phyloP scores from a whole-genome alignment of 1,140 invertebrate genomes.

The Drosophila orosa region DNA sequence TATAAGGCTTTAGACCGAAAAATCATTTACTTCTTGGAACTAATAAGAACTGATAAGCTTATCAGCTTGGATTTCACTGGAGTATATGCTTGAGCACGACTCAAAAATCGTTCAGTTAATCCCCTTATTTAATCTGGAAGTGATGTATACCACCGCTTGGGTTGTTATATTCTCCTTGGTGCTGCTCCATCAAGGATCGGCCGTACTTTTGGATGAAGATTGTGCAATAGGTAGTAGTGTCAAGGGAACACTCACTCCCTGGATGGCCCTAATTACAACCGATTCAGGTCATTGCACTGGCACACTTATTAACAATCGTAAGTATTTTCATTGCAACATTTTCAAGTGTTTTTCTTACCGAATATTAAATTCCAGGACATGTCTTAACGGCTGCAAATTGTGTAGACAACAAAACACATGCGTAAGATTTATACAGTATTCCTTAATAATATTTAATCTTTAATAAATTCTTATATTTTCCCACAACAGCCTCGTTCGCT shows the following conservation, averaged over 20 bases:
- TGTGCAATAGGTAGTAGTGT: background rate
- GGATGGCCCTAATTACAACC: background rate
- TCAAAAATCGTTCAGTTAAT: background rate
- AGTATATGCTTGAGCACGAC: background rate
- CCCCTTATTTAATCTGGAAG: background rate
- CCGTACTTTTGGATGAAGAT: background rate
- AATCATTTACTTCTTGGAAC: too few species aligned
- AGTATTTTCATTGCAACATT: background rate
- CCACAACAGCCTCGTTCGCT: background rate
- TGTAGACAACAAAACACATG: background rate
- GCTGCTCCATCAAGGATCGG: background rate
- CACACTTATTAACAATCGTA: background rate
- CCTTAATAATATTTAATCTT: too few species aligned
- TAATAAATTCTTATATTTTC: background rate
- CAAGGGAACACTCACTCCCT: background rate
- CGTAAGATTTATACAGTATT: too few species aligned
- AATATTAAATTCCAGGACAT: background rate
- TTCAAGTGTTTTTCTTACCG: background rate
- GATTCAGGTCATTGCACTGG: background rate
- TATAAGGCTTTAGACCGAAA: background rate
- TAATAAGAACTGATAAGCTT: background rate
- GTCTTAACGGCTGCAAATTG: constrained; percentile 7
- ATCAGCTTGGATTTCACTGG: background rate
- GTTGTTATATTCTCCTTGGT: background rate
- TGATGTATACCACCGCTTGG: background rate